Percentiles rank a stretch among this genome's conserved stretches.
Conservation (phyloP, 2,113 vertebrate species). For the Ceuthmochares aereus region DNA sequence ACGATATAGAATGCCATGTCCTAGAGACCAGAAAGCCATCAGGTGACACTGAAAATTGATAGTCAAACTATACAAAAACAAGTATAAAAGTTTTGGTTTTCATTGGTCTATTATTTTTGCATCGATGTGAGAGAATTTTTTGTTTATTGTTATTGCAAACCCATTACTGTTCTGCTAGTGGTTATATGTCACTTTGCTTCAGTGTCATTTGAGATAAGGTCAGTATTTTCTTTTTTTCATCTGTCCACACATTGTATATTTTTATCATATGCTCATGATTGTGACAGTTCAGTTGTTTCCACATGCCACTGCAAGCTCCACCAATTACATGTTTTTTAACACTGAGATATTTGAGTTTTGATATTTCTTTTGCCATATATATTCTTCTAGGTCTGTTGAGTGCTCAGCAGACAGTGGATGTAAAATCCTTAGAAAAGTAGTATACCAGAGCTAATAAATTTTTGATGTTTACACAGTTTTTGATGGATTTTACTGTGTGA, state of each 20-base stretch:
- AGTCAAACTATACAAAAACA: neutral
- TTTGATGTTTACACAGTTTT: neutral
- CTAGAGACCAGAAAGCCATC: neutral
- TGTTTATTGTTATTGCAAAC: neutral
- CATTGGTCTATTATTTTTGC: neutral
- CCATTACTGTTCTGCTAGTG: neutral
- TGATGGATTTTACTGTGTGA: neutral
- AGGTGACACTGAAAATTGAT: neutral
- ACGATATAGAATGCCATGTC: neutral
- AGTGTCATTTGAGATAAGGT: neutral
- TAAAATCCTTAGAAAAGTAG: neutral
- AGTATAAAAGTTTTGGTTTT: neutral
- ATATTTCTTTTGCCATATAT: neutral
- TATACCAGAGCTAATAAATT: neutral
- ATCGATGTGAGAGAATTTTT: neutral
- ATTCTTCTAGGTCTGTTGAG: neutral
- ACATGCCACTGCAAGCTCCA: neutral
- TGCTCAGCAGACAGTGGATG: neutral
- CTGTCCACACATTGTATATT: neutral
- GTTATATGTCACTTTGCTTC: neutral
- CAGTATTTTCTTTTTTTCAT: neutral
- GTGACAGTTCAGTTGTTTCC: neutral
- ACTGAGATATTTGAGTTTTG: neutral
- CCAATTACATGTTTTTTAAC: neutral
- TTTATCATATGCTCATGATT: neutral